Conservation (phyloP, 2,888 invertebrate genomes). For the Phengaris alcon region DNA sequence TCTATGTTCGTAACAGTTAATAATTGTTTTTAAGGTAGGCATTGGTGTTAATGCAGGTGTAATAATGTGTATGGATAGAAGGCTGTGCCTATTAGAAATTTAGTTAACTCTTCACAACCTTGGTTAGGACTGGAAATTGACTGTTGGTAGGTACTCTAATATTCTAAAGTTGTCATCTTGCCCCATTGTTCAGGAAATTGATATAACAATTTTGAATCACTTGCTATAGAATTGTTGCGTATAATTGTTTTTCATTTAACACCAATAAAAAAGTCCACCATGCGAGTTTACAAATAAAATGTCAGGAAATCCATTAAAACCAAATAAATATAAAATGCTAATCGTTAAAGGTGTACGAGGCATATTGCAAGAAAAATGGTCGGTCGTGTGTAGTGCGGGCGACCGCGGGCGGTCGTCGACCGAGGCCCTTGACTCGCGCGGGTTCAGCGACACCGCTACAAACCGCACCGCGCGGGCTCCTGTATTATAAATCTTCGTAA, state of each 20-base stretch:
- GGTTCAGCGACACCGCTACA: slow-evolving; percentile 70
- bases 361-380: slow-evolving; percentile 43
- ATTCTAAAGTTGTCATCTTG: too few species aligned
- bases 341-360: slow-evolving; percentile 35
- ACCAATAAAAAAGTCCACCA: not conserved
- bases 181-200: too few species aligned
- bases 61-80: too few species aligned
- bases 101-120: not conserved
- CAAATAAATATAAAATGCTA: not conserved
- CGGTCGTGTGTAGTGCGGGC: slow-evolving; percentile 59
- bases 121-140: too few species aligned
- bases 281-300: not conserved
- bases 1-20: not conserved
- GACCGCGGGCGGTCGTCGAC: slow-evolving; percentile 70
- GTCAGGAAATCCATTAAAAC: not conserved
- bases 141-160: too few species aligned
- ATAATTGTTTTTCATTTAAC: not conserved
- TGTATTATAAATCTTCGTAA: slow-evolving; percentile 2
- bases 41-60: not conserved
- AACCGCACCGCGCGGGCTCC: slow-evolving; percentile 35
- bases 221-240: not conserved
- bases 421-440: slow-evolving; percentile 75
- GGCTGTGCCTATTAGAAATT: not conserved
- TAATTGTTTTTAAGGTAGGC: not conserved
- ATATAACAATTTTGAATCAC: too few species aligned